Conservation (phyloP, 2,888 invertebrate genomes). For the Lithophane socia region DNA sequence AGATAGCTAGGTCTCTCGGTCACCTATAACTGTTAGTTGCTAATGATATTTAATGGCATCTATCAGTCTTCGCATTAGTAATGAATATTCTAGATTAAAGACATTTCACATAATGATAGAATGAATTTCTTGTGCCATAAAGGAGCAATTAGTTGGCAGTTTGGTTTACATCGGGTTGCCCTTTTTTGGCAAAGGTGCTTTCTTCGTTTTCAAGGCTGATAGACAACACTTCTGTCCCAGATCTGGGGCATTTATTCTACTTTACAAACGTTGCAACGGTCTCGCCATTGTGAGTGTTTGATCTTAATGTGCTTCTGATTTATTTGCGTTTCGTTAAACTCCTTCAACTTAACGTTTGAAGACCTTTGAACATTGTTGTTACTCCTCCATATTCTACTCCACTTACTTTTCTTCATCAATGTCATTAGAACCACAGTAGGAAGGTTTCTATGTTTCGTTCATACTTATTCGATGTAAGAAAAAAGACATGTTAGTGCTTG, state of each 20-base stretch:
- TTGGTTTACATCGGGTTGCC: background rate
- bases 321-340: background rate
- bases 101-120: slow-evolving; percentile 28
- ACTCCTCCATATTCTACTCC: background rate
- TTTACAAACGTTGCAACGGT: background rate
- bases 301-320: background rate
- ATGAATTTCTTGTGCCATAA: background rate
- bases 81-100: slow-evolving; percentile 31
- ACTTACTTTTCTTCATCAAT: background rate
- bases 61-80: slow-evolving; percentile 31
- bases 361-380: background rate
- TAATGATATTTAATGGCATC: slow-evolving; percentile 51
- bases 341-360: background rate
- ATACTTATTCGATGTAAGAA: background rate
- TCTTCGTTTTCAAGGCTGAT: too few species aligned
- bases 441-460: background rate
- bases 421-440: background rate
- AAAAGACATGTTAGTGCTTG: background rate
- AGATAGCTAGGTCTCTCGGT: slow-evolving; percentile 65
- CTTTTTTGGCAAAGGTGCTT: background rate
- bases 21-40: slow-evolving; percentile 38
- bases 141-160: background rate
- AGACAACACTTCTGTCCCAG: background rate
- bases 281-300: background rate
- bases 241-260: background rate